Evolutionary conservation across 2,888 invertebrate species (phyloP).

Genomic region (Orthonevra nobilis): DNA sequence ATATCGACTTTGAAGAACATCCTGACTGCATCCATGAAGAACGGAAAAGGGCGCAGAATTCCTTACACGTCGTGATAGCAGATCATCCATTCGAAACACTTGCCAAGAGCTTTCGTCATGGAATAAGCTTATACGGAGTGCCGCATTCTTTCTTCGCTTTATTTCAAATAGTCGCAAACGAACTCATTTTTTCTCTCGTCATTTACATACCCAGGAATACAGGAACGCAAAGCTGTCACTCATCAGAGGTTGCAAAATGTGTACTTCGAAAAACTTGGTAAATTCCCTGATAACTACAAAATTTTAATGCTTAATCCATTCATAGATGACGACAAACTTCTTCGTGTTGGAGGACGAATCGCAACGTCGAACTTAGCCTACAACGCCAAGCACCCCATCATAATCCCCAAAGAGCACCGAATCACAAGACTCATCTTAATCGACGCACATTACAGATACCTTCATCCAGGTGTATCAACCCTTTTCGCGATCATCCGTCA

Average conservation of each 20-base stretch:
- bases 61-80: background rate
- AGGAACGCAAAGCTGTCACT: background rate
- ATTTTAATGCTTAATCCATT: no score
- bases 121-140: background rate
- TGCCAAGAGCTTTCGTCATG: background rate
- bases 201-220: background rate
- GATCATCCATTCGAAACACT: background rate
- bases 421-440: background rate
- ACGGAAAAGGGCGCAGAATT: background rate
- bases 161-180: no score
- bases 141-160: background rate
- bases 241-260: background rate
- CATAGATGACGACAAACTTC: conserved; percentile 49
- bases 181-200: no score
- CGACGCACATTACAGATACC: background rate
- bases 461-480: conserved; percentile 21
- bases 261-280: background rate
- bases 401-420: conserved; percentile 4
- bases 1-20: background rate
- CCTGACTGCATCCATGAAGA: no score
- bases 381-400: conserved; percentile 29
- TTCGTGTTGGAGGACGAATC: conserved; percentile 71
- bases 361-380: conserved; percentile 39
- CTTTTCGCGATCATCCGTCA: background rate
- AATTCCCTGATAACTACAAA: background rate